These are phyloP conservation scores for Sebastes hubbsi DNA, from an alignment of 2,797 vertebrate species.

Conservation along the genomic window DNA sequence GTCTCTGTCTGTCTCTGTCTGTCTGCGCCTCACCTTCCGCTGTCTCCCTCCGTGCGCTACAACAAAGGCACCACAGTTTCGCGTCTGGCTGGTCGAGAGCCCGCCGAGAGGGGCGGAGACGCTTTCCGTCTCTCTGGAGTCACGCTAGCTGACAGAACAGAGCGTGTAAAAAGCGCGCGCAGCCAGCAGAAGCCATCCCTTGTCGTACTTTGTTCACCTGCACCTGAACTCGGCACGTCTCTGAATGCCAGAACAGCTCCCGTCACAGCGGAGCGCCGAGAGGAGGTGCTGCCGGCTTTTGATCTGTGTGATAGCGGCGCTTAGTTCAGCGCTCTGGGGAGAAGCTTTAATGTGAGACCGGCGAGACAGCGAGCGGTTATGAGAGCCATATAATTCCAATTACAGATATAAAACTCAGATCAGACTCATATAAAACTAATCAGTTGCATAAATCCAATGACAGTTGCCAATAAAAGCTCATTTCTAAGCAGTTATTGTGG, in stretches of 20 bases:
- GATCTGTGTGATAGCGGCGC: slow-evolving; percentile 19
- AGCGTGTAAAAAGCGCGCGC: slow-evolving; percentile 12
- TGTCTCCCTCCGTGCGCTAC: slow-evolving; percentile 1
- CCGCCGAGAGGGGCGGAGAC: slow-evolving; percentile 24
- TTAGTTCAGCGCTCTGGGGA: slow-evolving; percentile 11
- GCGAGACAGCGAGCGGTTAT: slow-evolving; percentile 1
- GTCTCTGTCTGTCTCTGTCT: slow-evolving; percentile 18
- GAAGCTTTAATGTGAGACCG: slow-evolving; percentile 17
- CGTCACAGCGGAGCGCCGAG: slow-evolving; percentile 21
- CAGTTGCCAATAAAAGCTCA: neutral
- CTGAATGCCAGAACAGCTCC: slow-evolving; percentile 33
- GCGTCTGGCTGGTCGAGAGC: slow-evolving; percentile 27
- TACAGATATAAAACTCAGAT: slow-evolving; percentile 29
- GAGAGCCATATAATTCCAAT: slow-evolving; percentile 33
- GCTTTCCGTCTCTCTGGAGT: slow-evolving; percentile 17
- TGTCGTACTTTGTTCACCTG: slow-evolving; percentile 56
- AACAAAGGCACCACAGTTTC: slow-evolving; percentile 45
- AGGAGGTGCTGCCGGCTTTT: slow-evolving; percentile 29
- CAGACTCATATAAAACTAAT: slow-evolving; percentile 14
- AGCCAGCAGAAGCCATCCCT: slow-evolving; percentile 29
- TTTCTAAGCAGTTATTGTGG: neutral
- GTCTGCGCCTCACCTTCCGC: slow-evolving; percentile 24
- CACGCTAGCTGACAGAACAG: slow-evolving; percentile 36
- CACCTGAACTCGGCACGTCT: slow-evolving; percentile 51
- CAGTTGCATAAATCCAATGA: slow-evolving; percentile 24